Percentiles rank a stretch among this genome's conserved stretches.
These are phyloP conservation scores for Orthonevra nobilis DNA, from an alignment of 2,888 invertebrate species.

Conservation along the genomic window DNA sequence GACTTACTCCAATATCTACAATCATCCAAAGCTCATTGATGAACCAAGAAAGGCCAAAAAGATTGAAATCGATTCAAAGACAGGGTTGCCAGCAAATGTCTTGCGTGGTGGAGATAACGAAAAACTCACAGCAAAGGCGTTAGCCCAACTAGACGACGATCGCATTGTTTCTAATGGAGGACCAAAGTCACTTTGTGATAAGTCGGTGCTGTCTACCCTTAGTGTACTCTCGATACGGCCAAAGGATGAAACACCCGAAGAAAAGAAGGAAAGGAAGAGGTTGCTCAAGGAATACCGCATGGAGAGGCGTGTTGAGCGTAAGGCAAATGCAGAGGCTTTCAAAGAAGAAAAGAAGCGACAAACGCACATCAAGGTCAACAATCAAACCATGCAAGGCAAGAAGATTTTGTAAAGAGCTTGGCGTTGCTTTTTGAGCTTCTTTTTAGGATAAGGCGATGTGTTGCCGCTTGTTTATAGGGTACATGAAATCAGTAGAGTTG, in stretches of 20 bases:
- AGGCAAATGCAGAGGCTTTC: conserved; percentile 89
- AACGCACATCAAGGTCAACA: conserved; percentile 88
- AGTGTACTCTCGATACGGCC: conserved; percentile 86
- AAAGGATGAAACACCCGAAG: conserved; percentile 89
- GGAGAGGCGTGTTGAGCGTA: conserved; percentile 90
- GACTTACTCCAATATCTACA: conserved; percentile 94
- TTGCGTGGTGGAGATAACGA: conserved; percentile 82
- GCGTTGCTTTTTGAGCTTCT: background rate
- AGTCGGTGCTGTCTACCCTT: conserved; percentile 85
- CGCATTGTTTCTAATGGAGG: conserved; percentile 76
- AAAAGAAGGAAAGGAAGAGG: conserved; percentile 88
- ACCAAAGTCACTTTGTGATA: conserved; percentile 83
- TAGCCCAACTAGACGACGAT: conserved; percentile 84
- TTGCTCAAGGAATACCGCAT: conserved; percentile 88
- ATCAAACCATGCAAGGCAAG: conserved; percentile 87
- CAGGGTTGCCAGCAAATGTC: conserved; percentile 87
- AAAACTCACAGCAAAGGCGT: conserved; percentile 85
- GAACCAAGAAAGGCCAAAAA: conserved; percentile 84
- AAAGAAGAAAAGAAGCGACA: conserved; percentile 92
- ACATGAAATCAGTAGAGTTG: no score
- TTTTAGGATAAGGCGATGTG: no score
- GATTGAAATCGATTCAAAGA: conserved; percentile 86
- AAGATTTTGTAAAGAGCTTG: conserved; percentile 80
- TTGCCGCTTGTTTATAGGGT: no score
- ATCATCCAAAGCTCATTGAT: conserved; percentile 93